phyloP scores from a whole-genome alignment of 2,888 invertebrate species.

The Andrena dorsata region DNA sequence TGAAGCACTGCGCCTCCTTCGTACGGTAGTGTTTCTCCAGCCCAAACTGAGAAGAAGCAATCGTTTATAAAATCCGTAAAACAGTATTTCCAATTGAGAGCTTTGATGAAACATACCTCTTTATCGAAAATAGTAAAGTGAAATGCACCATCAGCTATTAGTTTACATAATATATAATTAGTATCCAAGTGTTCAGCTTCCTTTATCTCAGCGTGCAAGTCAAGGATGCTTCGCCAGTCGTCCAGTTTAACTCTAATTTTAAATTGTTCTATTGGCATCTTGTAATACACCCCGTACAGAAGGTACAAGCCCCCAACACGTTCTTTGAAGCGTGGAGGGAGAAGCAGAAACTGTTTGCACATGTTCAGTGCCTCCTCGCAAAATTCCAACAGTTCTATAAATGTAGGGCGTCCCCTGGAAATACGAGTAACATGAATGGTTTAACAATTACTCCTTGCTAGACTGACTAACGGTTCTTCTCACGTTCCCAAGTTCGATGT shows the following conservation, averaged over 20 bases:
- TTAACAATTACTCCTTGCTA: neutral
- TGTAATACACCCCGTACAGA: conserved; percentile 80
- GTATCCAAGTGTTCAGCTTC: conserved; percentile 80
- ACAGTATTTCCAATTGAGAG: neutral
- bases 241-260: conserved; percentile 78
- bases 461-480: no score
- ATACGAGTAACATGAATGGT: conserved; percentile 1
- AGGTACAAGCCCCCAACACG: conserved; percentile 81
- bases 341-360: conserved; percentile 78
- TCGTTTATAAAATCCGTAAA: conserved; percentile 19
- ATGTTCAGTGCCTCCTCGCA: conserved; percentile 80
- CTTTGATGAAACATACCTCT: conserved; percentile 73
- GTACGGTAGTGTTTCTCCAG: conserved; percentile 75
- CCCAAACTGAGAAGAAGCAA: conserved; percentile 71
- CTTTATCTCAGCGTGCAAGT: conserved; percentile 76
- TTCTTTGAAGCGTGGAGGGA: conserved; percentile 74
- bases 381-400: conserved; percentile 77
- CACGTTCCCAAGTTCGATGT: conserved; percentile 4
- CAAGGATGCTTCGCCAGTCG: conserved; percentile 77
- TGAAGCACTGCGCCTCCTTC: conserved; percentile 57
- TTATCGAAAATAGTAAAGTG: conserved; percentile 73
- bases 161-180: conserved; percentile 80
- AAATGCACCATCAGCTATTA: conserved; percentile 79
- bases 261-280: conserved; percentile 77
- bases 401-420: conserved; percentile 74